These are phyloP conservation scores for Leptopilina boulardi DNA, from an alignment of 1,140 invertebrate species.

Conservation along the genomic window DNA sequence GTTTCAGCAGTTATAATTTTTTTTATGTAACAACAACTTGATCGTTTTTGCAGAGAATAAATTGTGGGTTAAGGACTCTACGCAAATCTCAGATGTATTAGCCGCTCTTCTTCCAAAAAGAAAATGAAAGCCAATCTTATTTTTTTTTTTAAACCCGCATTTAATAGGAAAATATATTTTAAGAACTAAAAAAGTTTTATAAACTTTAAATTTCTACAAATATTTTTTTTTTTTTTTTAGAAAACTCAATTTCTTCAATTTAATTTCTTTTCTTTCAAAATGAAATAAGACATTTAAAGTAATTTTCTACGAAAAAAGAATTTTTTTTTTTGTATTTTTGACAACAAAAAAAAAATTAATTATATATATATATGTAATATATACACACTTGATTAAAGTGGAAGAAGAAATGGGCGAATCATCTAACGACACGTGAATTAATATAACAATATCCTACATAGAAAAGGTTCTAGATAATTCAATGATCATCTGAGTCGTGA, in stretches of 20 bases:
- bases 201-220: conserved; percentile 32
- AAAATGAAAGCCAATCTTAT: background rate
- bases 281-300: conserved; percentile 19
- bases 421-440: conserved; percentile 38
- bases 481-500: conserved; percentile 73
- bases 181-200: background rate
- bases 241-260: conserved; percentile 30
- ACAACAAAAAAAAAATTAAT: conserved; percentile 49
- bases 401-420: conserved; percentile 56
- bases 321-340: conserved; percentile 37
- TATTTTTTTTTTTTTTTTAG: conserved; percentile 36
- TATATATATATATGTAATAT: no score
- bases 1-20: conserved; percentile 23
- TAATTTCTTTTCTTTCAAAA: conserved; percentile 34
- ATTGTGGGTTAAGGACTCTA: conserved; percentile 25
- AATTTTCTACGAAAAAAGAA: conserved; percentile 14
- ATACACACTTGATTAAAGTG: conserved; percentile 33
- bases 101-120: conserved; percentile 4
- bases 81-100: conserved; percentile 17
- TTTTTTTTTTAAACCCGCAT: background rate
- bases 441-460: conserved; percentile 73
- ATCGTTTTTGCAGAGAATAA: conserved; percentile 31
- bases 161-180: background rate
- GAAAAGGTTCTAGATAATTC: conserved; percentile 66
- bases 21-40: conserved; percentile 15